Conservation (phyloP, 2,797 vertebrate species). For the Toxotes lorentzi region DNA sequence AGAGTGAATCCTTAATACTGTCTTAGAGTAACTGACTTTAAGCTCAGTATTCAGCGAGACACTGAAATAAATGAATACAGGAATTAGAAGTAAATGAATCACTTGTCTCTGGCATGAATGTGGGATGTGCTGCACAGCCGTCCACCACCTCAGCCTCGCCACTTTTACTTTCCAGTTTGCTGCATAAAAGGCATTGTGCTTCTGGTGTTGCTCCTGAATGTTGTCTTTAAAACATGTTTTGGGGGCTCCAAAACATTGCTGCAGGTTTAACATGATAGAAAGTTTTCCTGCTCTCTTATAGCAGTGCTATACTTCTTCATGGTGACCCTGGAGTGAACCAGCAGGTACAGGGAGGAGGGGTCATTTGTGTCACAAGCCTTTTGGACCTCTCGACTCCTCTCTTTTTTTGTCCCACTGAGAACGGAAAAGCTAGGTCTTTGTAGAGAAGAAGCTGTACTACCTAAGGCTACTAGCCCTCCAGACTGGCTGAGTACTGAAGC, state of each 20-base stretch:
- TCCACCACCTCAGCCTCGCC: no score
- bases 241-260: no score
- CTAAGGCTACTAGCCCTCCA: constrained; percentile 70
- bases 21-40: background rate
- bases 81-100: no score
- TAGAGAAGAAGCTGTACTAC: constrained; percentile 58
- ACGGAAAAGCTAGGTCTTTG: constrained; percentile 75
- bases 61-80: background rate
- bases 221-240: no score
- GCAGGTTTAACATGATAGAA: background rate
- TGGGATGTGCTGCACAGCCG: no score
- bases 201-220: no score
- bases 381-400: constrained; percentile 55
- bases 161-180: no score
- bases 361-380: constrained; percentile 63
- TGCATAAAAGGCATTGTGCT: no score
- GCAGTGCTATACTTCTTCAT: constrained; percentile 14
- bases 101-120: no score
- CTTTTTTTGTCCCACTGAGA: constrained; percentile 66
- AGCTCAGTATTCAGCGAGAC: background rate
- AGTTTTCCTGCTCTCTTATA: background rate
- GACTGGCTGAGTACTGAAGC: constrained; percentile 48
- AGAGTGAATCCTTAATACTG: background rate
- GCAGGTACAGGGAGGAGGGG: constrained; percentile 71
- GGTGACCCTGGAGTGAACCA: constrained; percentile 79